These are phyloP conservation scores for Eulemur mongoz DNA, from an alignment of 2,797 vertebrate species.

Conservation along the genomic window DNA sequence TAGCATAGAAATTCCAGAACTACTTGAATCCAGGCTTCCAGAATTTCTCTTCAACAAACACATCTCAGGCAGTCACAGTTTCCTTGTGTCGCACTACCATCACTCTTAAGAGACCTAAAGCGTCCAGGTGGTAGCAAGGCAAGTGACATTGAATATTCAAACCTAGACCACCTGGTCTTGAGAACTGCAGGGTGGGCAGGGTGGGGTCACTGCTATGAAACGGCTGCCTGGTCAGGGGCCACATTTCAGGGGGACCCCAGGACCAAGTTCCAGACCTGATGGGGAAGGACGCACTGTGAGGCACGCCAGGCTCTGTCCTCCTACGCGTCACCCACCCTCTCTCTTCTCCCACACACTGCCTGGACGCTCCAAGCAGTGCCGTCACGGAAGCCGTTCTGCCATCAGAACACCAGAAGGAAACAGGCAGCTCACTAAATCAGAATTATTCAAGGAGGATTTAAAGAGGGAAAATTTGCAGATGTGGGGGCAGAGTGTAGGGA, in stretches of 20 bases:
- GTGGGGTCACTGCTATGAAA: neutral
- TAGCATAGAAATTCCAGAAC: neutral
- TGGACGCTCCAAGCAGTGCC: rapidly evolving
- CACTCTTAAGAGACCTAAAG: neutral
- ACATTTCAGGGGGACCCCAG: neutral
- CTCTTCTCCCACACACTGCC: too few species aligned
- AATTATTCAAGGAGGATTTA: neutral
- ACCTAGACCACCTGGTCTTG: neutral
- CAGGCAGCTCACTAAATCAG: neutral
- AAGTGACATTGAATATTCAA: neutral
- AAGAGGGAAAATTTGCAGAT: neutral
- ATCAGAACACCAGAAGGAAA: neutral
- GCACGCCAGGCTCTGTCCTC: rapidly evolving
- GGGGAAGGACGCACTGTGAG: neutral
- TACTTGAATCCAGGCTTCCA: neutral
- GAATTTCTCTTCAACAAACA: neutral
- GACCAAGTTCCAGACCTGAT: neutral
- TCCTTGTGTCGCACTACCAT: neutral
- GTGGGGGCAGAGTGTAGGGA: neutral
- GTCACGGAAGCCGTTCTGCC: neutral
- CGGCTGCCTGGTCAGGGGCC: neutral
- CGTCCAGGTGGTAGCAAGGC: neutral
- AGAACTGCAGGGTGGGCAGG: neutral
- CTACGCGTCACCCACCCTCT: neutral
- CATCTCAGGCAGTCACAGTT: neutral